Evolutionary conservation across 2,113 vertebrate genomes (phyloP).

Genomic region (Megaceryle torquata): DNA sequence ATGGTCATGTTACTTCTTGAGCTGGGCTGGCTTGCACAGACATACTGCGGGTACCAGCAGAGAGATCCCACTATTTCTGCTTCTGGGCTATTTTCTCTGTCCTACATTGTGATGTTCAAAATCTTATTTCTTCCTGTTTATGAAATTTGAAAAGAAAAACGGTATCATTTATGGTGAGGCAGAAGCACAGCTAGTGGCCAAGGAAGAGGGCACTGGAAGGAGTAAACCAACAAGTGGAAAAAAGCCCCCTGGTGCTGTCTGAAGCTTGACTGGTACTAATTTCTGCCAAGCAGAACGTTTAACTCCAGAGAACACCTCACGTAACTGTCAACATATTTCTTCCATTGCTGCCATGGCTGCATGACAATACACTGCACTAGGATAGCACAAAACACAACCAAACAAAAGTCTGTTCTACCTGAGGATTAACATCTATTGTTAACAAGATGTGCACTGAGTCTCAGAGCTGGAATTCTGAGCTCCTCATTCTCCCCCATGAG

Average conservation of each 20-base stretch:
- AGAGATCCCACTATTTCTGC: background rate
- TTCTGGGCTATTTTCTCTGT: background rate
- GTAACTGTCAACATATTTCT: background rate
- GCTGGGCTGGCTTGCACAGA: background rate
- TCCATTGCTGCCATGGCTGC: background rate
- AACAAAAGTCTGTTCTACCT: background rate
- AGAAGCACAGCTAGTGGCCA: background rate
- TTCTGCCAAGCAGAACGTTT: background rate
- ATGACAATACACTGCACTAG: background rate
- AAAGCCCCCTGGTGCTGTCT: background rate
- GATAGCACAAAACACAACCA: background rate
- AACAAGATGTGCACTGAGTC: background rate
- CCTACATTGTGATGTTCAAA: background rate
- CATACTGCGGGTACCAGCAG: background rate
- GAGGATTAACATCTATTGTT: background rate
- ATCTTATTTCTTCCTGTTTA: background rate
- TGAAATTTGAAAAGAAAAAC: background rate
- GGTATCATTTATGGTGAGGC: background rate
- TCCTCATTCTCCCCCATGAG: background rate
- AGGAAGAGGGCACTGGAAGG: background rate
- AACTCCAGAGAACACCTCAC: background rate
- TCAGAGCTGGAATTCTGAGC: background rate
- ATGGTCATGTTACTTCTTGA: background rate
- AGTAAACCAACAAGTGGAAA: background rate
- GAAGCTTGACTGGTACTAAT: background rate